Evolutionary conservation across 2,113 vertebrate species (phyloP), one percentile per base, ranked within the genome.

Genomic region (Oryzias curvinotus): DNA sequence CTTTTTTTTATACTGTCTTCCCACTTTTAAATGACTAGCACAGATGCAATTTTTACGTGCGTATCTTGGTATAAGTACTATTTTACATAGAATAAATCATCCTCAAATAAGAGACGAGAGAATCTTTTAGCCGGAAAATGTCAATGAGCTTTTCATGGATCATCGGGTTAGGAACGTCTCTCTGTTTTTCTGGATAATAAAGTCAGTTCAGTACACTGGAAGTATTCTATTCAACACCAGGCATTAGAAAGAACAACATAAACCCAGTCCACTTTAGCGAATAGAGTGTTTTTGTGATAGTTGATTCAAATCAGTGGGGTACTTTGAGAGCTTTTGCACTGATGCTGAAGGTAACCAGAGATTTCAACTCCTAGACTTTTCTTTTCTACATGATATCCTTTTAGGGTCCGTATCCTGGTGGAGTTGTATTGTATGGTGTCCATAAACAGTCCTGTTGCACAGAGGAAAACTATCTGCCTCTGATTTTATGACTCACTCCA

Each of bases 201-300:
- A 66, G 53, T 61, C 42, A 28, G 46, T 26, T 62, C n/a, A 23
- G 45, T 62, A 44, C 44, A 68, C 49, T 68, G 62, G 55, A 69
- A 63, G 61, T 68, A 55, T 74, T 75, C 36, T 41, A 57, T 72
- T 57, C 78, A 49, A 56, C 52, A 76, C 67, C 68, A 77, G 70
- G 23, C 25, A 71, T 71, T 75, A 55, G 65, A 77, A 55, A 61
- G 49, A 73, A 75, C 58, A 44, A 59, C 7, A 13, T 23, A 50
- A 60, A 63, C 60, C 43, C 46, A 61, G 70, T 54, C 74, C 50
- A 73, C 56, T 62, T 66, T 51, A 76, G 30, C 56, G 68, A 52
- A 46, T 43, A 41, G 57, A 17, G 36, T 21, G 64, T 53, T 56
- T 62, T 71, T 0, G 21, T 21, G 68, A 52, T 47, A 50, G 52